Evolutionary conservation across 2,113 vertebrate genomes (phyloP).

Genomic region (Crotalus helleri): DNA sequence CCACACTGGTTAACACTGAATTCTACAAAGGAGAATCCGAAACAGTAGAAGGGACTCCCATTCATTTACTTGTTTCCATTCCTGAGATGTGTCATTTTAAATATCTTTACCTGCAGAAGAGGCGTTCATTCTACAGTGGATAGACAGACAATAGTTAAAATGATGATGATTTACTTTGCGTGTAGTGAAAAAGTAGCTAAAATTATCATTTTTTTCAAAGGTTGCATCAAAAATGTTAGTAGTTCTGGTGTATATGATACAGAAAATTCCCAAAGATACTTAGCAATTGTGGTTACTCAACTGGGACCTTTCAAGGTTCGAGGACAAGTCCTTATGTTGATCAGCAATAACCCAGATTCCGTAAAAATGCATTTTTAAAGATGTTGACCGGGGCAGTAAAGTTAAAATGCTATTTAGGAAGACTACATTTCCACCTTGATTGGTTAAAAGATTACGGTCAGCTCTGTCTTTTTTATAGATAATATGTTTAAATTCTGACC

Average conservation of each 20-base stretch:
- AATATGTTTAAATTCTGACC: neutral
- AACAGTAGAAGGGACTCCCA: neutral
- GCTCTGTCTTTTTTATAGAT: neutral
- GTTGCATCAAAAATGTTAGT: neutral
- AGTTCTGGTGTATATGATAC: neutral
- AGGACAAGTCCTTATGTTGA: neutral
- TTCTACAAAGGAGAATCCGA: neutral
- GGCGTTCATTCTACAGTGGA: neutral
- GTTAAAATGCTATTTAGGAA: neutral
- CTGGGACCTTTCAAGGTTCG: neutral
- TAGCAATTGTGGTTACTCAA: neutral
- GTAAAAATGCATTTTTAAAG: neutral
- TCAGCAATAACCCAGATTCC: too few species aligned
- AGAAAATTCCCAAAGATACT: neutral
- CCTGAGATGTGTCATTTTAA: neutral
- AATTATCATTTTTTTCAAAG: neutral
- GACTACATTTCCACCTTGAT: neutral
- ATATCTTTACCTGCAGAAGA: neutral
- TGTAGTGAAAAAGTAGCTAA: neutral
- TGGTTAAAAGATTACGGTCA: neutral
- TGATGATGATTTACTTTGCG: neutral
- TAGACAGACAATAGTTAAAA: neutral
- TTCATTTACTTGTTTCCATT: neutral
- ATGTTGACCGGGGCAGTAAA: neutral
- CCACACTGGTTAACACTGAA: neutral